A percentile compares a stretch with the other conserved stretches of the same genome.
phyloP scores from a whole-genome alignment of 2,888 invertebrate species.

The Drosophila prostipennis region DNA sequence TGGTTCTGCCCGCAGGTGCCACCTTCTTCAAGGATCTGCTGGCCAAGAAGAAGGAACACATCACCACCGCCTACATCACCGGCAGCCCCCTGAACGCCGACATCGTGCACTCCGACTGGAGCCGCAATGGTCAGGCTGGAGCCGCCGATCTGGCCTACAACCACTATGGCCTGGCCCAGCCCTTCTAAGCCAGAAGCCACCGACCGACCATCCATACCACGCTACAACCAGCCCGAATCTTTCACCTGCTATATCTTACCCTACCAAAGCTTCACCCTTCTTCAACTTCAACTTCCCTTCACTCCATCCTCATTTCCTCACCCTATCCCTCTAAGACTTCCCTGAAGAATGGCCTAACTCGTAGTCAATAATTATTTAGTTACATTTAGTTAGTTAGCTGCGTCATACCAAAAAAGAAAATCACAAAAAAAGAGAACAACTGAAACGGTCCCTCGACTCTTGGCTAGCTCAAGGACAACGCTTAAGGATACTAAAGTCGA shows the following conservation, averaged over 20 bases:
- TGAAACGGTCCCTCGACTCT: constrained; percentile 49
- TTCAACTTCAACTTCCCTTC: constrained; percentile 11
- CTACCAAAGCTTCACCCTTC: constrained; percentile 26
- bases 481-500: constrained; percentile 55
- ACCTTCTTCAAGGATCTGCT: constrained; percentile 84
- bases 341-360: constrained; percentile 73
- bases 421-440: constrained; percentile 38
- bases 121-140: constrained; percentile 83
- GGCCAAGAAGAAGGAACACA: constrained; percentile 84
- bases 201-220: constrained; percentile 25
- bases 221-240: constrained; percentile 15
- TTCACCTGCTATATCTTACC: constrained; percentile 31
- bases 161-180: constrained; percentile 84
- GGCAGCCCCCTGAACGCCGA: constrained; percentile 84
- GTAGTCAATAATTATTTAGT: constrained; percentile 79
- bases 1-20: constrained; percentile 70
- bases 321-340: constrained; percentile 53
- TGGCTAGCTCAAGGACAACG: constrained; percentile 70
- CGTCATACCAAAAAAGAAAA: constrained; percentile 80
- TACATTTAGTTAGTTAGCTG: constrained; percentile 80
- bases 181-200: constrained; percentile 68
- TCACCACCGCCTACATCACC: constrained; percentile 84
- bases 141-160: constrained; percentile 84
- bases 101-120: constrained; percentile 84
- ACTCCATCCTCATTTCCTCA: constrained; percentile 6